Evolutionary conservation across 2,888 invertebrate species (phyloP), one percentile per base, ranked within the genome.

Genomic region (Eupsilia transversa): DNA sequence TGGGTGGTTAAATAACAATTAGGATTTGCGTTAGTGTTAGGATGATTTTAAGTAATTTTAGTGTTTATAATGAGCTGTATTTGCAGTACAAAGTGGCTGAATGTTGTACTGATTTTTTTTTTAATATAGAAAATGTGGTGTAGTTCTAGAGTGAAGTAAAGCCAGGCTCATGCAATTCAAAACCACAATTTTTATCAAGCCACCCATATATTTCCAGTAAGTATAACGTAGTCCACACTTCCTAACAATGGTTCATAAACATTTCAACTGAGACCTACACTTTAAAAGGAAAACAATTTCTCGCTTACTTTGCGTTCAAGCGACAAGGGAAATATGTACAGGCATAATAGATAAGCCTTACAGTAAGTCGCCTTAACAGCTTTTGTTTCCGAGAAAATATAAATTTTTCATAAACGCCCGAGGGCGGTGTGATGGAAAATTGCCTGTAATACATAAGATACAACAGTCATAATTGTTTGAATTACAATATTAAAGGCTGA

Each of bases 281-380:
- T 93, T 91, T 92, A 91, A 92, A 93, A 91, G 90, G 92, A 91
- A 94, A 93, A 92, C 94, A 93, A 94, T 95, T 94, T 95, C 93
- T 92, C 94, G 94, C 93, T 93, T 93, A 94, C 93, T 94, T 95
- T 94, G 94, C 93, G 87, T 91, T 94, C 89, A 93, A 93, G 91
- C 91, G 90, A 89, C 92, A 88, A 88, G 91, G 92, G 91, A 92
- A 93, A 93, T 93, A 93, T 91, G 87, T 92, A 91, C 91, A 89
- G 85, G 93, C 91, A 92, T 94, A 94, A 93, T 92, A 93, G 93
- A 94, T 93, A 94, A 94, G 92, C 91, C 87, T 92, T 90, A 91
- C 91, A 93, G 92, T 91, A 93, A 94, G 93, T 93, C 90, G 89
- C 91, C 87, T 90, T 93, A 93, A 94, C 90, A 88, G 93, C 94